These are phyloP conservation scores for Pterocles gutturalis DNA, from an alignment of 2,113 vertebrate species.

Conservation along the genomic window DNA sequence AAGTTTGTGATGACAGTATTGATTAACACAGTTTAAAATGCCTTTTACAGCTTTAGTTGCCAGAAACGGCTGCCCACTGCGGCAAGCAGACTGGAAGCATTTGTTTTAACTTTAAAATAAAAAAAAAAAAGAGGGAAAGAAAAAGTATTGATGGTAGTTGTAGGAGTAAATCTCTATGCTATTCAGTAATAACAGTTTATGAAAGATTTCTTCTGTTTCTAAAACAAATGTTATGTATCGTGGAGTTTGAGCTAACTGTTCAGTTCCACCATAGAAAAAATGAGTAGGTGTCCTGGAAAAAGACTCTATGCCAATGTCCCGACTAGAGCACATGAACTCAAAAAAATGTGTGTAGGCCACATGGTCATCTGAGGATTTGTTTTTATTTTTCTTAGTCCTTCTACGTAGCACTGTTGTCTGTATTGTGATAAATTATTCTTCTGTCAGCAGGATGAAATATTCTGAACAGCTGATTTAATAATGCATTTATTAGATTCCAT, in stretches of 20 bases:
- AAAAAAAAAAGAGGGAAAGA: background rate
- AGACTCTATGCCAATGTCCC: background rate
- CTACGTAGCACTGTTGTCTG: background rate
- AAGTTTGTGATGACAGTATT: background rate
- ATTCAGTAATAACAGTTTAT: background rate
- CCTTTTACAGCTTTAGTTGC: background rate
- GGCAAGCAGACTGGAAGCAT: background rate
- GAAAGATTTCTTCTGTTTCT: conserved; percentile 2
- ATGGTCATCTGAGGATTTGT: conserved; percentile 19
- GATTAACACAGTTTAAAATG: background rate
- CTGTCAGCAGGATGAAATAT: conserved; percentile 12
- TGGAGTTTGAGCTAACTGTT: background rate
- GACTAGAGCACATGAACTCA: conserved; percentile 14
- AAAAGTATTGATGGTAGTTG: background rate
- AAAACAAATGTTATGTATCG: background rate
- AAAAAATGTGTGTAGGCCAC: conserved; percentile 61
- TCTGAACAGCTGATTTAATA: background rate
- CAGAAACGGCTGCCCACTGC: background rate
- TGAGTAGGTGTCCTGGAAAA: conserved; percentile 17
- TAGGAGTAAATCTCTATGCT: background rate
- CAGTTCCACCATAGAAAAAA: background rate
- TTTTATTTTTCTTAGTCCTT: background rate
- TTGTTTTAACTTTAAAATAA: background rate
- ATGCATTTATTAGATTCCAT: background rate
- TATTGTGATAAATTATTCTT: background rate